Evolutionary conservation across 1,140 invertebrate genomes (phyloP), one percentile per base, ranked within the genome.

Genomic region (Euura lappo): DNA sequence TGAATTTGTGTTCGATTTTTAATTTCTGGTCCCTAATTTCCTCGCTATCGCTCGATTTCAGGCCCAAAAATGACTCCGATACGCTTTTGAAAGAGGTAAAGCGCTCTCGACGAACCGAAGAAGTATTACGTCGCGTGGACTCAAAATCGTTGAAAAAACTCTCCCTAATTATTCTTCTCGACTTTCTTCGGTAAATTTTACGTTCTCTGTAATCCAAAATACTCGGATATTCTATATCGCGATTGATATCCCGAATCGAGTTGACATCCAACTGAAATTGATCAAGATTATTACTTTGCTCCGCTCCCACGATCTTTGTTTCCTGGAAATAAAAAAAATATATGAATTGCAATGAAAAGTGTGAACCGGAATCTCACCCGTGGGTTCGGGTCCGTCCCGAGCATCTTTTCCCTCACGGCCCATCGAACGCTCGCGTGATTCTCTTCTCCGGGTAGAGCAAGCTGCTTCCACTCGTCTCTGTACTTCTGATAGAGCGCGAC

Each of bases 401-500:
- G 79, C 85, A 91, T 89, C 79, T 89, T 90, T 76, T 90, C 88
- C 69, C 91, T 85, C 10, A 91, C 84, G 67, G 88, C 84, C 91
- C 92, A 93, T 72, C 93, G 89, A 10, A 93, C 75, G 68, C 91
- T 89, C 0, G 87, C 79, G 73, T 90, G 89, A 64, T 88, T 85
- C 75, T 91, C 90, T 84, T 93, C 92, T 43, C 93, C 93, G 4
- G 93, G 93, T 46, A 94, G 88, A 81, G 91, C 90, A 66, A 93
- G 90, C 78, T 92, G 90, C n/a, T 90, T 90, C 94, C 94, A 95
- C 76, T 92, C 86, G 64, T 90, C 87, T 79, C 93, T 90, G 80
- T 94, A 95, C 74, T 93, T 91, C 69, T 94, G 93, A 81, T 94
- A 95, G 7, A 94, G 83, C 8, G 90, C 86, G 2, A 95, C 93